phyloP scores from a whole-genome alignment of 2,888 invertebrate genomes.

The Coecobrya sp. region DNA sequence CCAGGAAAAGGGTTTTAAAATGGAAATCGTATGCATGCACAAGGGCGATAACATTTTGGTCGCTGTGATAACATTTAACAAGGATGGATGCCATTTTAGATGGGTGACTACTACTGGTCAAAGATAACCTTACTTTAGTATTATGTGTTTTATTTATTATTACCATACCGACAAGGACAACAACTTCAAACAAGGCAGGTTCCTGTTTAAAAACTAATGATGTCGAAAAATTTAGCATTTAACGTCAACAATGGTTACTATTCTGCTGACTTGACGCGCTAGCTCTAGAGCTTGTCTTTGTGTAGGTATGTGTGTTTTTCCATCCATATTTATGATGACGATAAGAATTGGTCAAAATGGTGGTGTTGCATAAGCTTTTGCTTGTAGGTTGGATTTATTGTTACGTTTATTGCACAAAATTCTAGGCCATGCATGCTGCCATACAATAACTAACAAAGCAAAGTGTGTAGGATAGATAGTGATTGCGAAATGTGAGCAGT shows the following conservation, averaged over 20 bases:
- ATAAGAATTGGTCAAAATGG: constrained; percentile 39
- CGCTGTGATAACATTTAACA: not conserved
- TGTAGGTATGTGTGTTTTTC: not conserved
- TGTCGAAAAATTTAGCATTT: not conserved
- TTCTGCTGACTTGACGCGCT: not conserved
- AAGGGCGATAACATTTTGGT: not conserved
- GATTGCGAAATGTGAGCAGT: constrained; percentile 28
- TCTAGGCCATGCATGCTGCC: not conserved
- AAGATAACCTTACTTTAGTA: not conserved
- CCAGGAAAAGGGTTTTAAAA: not conserved
- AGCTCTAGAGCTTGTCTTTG: not conserved
- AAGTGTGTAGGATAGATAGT: not conserved
- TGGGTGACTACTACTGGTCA: not conserved
- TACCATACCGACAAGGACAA: not conserved
- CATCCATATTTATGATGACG: constrained; percentile 33
- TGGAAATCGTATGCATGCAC: not conserved
- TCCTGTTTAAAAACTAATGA: not conserved
- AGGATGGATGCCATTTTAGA: not conserved
- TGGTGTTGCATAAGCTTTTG: not conserved
- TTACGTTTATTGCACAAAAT: constrained; percentile 63
- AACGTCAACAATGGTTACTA: not conserved
- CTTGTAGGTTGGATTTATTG: constrained; percentile 64
- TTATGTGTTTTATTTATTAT: not conserved
- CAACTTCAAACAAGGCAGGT: not conserved
- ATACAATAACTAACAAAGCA: not conserved